Conservation (phyloP, 2,797 vertebrate species). For the Myoxocephalus aenaeus region DNA sequence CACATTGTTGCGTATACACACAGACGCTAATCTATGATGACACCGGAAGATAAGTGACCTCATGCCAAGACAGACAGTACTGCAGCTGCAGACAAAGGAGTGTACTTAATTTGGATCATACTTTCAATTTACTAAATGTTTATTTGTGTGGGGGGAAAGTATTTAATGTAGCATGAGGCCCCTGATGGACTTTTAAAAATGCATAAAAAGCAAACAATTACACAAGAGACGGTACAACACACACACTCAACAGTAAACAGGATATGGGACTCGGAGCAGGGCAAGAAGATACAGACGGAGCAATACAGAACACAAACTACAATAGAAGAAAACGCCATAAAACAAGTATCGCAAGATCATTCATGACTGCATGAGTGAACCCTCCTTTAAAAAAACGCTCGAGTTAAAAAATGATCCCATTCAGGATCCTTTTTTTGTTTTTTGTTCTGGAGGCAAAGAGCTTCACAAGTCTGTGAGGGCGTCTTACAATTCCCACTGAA, state of each 20-base stretch:
- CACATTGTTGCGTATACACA: not conserved
- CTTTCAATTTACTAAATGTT: no score
- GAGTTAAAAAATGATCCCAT: not conserved
- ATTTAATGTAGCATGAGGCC: not conserved
- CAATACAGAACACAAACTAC: no score
- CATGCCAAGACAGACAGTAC: not conserved
- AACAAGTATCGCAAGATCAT: not conserved
- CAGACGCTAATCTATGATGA: not conserved
- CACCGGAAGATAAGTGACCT: not conserved
- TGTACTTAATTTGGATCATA: not conserved
- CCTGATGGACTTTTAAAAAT: not conserved
- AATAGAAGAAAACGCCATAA: no score
- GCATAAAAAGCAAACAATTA: not conserved
- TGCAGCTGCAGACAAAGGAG: not conserved
- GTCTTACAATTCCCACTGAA: not conserved
- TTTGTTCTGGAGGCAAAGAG: not conserved
- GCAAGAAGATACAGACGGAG: no score
- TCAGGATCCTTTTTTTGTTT: not conserved
- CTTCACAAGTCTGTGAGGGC: not conserved
- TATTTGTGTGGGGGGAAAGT: not conserved
- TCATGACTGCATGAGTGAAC: not conserved
- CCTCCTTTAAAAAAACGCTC: no score
- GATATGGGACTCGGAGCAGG: not conserved
- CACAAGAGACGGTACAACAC: not conserved
- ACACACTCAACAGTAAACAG: not conserved